These are phyloP conservation scores for Lycaena phlaeas DNA, from an alignment of 2,888 invertebrate species.

Conservation along the genomic window DNA sequence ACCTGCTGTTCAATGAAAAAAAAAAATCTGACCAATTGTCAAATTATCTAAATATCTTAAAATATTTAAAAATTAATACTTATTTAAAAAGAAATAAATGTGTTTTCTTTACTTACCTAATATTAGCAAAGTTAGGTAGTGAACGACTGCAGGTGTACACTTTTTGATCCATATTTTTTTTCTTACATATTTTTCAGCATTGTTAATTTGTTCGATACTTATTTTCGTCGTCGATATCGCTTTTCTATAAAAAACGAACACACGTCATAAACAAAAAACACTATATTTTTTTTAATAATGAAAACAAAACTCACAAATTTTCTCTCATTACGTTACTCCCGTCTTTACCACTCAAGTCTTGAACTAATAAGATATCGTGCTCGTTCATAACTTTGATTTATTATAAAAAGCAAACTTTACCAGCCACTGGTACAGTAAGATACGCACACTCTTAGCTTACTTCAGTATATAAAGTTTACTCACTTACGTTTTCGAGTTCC, in stretches of 20 bases:
- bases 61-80: too few species aligned
- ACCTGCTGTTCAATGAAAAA: too few species aligned
- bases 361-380: slow-evolving; percentile 40
- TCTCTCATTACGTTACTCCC: slow-evolving; percentile 25
- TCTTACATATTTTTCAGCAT: slow-evolving; percentile 19
- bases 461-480: slow-evolving; percentile 28
- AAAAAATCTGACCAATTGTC: too few species aligned
- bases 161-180: slow-evolving; percentile 19
- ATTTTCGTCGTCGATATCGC: slow-evolving; percentile 15
- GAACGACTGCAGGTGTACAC: slow-evolving; percentile 17
- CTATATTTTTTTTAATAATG: not conserved
- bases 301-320: slow-evolving; percentile 29
- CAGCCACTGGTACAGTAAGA: slow-evolving; percentile 22
- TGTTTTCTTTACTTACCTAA: slow-evolving; percentile 27
- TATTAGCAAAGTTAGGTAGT: slow-evolving; percentile 26
- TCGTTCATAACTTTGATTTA: slow-evolving; percentile 43
- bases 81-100: too few species aligned
- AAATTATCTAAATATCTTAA: too few species aligned
- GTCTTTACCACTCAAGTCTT: slow-evolving; percentile 26
- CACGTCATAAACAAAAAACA: not conserved
- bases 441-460: slow-evolving; percentile 19
- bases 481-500: slow-evolving; percentile 50
- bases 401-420: slow-evolving; percentile 23
- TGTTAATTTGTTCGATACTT: slow-evolving; percentile 18
- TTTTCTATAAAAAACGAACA: slow-evolving; percentile 17